Base-by-base conservation (phyloP, 2,113 vertebrate genomes). In the Empidonax alnorum region DNA sequence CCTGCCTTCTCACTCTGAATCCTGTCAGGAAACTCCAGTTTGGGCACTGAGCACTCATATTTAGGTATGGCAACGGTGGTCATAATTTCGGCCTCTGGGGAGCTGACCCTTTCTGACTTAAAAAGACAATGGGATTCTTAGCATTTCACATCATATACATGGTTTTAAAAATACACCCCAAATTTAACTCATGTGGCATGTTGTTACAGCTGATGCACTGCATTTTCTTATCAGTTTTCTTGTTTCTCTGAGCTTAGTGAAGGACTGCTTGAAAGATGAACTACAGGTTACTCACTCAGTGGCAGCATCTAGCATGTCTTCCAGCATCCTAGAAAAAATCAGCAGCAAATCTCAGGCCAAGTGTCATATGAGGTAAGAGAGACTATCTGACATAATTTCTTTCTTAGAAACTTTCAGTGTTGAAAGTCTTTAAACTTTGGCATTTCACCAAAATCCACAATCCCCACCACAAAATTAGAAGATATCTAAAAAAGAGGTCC, bases 391-490 rank as follows among this genome's bases (percentile, higher is more conserved):
- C 76, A 90, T 56, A 72, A 92, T 87, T 95, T 94, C 65, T 92
- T 96, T 95, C 95, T 94, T 90, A 94, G 92, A 96, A 96, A 87
- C 76, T 72, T 92, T 46, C 62, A 69, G 85, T 42, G 65, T 73
- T 92, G 72, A 94, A 95, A 93, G 73, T 65, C 68, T 95, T 74
- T 42, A 62, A 65, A 72, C 90, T 61, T 61, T 8, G 88, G 76
- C 86, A 41, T 66, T 78, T 94, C 72, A 46, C 73, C 92, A 96
- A 94, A 92, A 90, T 93, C 79, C 92, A 94, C 83, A 94, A 53
- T 81, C 52, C 52, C 41, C 78, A 84, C 85, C 92, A 92, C 76
- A 87, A 90, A 92, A 89, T 87, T 49, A 96, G 96, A 94, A 90
- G 73, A 93, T 81, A 84, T 53, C 65, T 84, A 22, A 75, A 94